A percentile compares a stretch with the other conserved stretches of the same genome.
Conservation (phyloP, 1,140 invertebrate species). For the Calliopsis andreniformis region DNA sequence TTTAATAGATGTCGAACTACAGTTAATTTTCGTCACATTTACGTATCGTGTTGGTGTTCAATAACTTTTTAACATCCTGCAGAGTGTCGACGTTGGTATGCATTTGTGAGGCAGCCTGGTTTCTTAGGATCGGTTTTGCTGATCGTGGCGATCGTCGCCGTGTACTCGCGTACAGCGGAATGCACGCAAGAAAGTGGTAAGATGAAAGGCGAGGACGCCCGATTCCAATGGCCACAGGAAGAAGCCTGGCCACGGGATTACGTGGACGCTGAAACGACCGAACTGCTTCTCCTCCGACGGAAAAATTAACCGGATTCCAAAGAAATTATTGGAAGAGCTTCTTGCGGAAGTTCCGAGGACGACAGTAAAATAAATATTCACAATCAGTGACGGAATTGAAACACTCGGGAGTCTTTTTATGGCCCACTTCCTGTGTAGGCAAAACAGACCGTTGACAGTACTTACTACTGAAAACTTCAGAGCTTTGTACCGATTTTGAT, state of each 20-base stretch:
- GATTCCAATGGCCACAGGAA: conserved; percentile 39
- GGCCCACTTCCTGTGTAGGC: conserved; percentile 7
- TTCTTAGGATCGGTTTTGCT: conserved; percentile 25
- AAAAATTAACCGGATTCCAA: conserved; percentile 47
- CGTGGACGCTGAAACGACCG: conserved; percentile 33
- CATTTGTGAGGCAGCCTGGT: background rate
- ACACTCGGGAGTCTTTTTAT: conserved; percentile 19
- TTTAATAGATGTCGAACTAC: background rate
- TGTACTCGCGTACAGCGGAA: conserved; percentile 6
- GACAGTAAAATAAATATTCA: conserved; percentile 16
- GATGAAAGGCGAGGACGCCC: conserved; percentile 44
- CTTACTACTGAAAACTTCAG: conserved; percentile 22
- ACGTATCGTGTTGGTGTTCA: background rate
- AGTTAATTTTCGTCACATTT: background rate
- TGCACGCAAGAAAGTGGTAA: conserved; percentile 45
- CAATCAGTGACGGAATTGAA: background rate
- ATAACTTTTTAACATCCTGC: background rate
- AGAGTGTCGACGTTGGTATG: background rate
- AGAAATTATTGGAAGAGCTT: conserved; percentile 30
- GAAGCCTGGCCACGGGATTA: conserved; percentile 45
- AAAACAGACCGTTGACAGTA: conserved; percentile 11
- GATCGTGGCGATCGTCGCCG: conserved; percentile 5
- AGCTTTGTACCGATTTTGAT: conserved; percentile 5
- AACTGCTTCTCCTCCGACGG: background rate
- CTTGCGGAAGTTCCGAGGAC: conserved; percentile 36